Evolutionary conservation across 2,888 invertebrate genomes (phyloP).

Genomic region (Tuta absoluta): DNA sequence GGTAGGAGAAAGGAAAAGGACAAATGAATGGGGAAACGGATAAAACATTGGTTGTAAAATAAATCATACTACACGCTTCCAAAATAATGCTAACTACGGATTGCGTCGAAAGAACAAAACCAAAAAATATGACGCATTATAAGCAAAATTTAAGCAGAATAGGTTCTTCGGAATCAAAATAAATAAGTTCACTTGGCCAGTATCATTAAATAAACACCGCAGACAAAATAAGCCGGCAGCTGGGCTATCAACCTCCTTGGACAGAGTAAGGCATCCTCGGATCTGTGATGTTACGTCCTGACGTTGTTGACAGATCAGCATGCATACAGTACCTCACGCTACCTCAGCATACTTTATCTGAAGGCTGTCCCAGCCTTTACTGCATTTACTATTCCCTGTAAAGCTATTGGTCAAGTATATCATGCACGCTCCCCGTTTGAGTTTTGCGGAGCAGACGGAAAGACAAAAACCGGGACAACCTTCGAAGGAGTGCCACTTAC

Average conservation of each 20-base stretch:
- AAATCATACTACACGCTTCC: constrained; percentile 72
- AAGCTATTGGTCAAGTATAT: constrained; percentile 65
- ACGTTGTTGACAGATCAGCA: constrained; percentile 43
- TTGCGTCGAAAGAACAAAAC: constrained; percentile 63
- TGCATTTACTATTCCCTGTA: constrained; percentile 59
- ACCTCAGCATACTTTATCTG: constrained; percentile 55
- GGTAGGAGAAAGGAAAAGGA: constrained; percentile 52
- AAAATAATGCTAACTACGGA: constrained; percentile 70
- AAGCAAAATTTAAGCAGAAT: constrained; percentile 81
- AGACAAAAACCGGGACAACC: constrained; percentile 82
- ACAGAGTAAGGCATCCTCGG: constrained; percentile 20
- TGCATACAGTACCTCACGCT: constrained; percentile 57
- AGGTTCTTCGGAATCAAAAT: constrained; percentile 81
- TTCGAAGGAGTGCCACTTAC: constrained; percentile 79
- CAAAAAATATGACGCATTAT: constrained; percentile 74
- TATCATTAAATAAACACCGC: constrained; percentile 70
- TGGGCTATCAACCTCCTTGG: constrained; percentile 25
- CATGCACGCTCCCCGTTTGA: constrained; percentile 74
- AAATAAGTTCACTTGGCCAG: constrained; percentile 81
- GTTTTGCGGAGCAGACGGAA: constrained; percentile 74
- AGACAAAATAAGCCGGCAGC: constrained; percentile 57
- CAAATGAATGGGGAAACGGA: constrained; percentile 70
- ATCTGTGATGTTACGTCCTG: constrained; percentile 29
- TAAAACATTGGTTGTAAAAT: constrained; percentile 78
- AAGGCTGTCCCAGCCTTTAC: constrained; percentile 78